phyloP scores from a whole-genome alignment of 2,113 vertebrate species.

The Boulengeromyrus knoepffleri region DNA sequence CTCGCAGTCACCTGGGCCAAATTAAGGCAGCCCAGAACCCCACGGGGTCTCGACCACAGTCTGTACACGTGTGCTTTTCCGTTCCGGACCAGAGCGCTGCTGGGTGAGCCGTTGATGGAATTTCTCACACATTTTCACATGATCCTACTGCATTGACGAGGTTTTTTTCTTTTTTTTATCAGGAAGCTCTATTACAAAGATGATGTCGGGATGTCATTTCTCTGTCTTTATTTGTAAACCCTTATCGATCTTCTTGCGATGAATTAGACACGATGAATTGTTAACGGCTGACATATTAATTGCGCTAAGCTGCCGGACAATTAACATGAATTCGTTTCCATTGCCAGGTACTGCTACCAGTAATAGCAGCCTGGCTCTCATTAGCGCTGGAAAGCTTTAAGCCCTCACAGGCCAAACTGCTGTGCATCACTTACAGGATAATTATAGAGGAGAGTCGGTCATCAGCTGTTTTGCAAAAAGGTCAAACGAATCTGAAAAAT shows the following conservation, averaged over 20 bases:
- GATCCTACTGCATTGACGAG: background rate
- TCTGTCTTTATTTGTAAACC: background rate
- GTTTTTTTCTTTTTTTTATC: background rate
- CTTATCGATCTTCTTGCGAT: background rate
- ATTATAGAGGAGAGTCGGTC: background rate
- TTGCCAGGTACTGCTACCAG: background rate
- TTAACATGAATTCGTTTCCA: background rate
- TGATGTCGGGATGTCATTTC: background rate
- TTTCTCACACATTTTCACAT: background rate
- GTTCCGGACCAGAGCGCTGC: background rate
- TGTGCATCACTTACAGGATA: background rate
- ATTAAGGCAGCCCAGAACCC: background rate
- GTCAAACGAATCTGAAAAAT: background rate
- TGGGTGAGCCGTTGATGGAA: background rate
- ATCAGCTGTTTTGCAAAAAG: background rate
- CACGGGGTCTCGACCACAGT: background rate
- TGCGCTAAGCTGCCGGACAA: background rate
- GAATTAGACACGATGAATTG: background rate
- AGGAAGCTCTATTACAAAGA: background rate
- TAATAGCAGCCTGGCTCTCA: background rate
- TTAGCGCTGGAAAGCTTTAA: background rate
- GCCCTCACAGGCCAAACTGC: background rate
- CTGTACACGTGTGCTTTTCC: background rate
- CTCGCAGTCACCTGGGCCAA: background rate
- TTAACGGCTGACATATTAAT: background rate